Evolutionary conservation across 2,113 vertebrate species (phyloP).

Genomic region (Rattus norvegicus): GRCr8 NC_086036.1:4092501-4093000

Average conservation of each 20-base stretch:
- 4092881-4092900: conserved; percentile 25
- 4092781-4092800: background rate
- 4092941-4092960: background rate
- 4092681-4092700: background rate
- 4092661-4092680: too few species aligned
- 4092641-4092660: background rate
- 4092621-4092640: background rate
- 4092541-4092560: background rate
- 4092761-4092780: too few species aligned
- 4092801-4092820: background rate
- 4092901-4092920: conserved; percentile 2
- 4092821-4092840: background rate
- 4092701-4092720: background rate
- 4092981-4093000: background rate
- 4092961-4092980: background rate
- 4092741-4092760: too few species aligned
- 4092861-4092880: background rate
- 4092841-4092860: conserved; percentile 7
- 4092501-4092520: background rate
- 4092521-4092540: background rate
- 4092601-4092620: conserved; percentile 11
- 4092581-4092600: background rate
- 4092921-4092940: conserved; percentile 17
- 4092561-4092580: background rate
- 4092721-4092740: too few species aligned